These are phyloP conservation scores for Porphyrio hochstetteri DNA, from an alignment of 2,113 vertebrate species.

Conservation along the genomic window DNA sequence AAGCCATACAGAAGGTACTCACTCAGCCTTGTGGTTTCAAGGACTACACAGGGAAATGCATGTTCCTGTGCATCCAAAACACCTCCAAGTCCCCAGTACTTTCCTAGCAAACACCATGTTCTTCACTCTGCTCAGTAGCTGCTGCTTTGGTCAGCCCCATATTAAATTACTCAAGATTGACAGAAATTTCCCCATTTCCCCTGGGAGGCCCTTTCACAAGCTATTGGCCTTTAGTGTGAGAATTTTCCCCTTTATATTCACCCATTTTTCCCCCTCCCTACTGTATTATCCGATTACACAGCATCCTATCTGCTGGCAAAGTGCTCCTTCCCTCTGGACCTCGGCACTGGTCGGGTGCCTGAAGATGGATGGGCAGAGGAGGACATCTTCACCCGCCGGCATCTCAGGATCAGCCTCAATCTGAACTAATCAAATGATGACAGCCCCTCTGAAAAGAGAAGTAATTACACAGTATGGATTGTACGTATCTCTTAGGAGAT, in stretches of 20 bases:
- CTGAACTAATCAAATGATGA: constrained; percentile 26
- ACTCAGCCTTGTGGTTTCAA: background rate
- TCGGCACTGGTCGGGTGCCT: background rate
- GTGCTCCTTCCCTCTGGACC: background rate
- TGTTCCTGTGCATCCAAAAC: background rate
- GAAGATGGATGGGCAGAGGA: background rate
- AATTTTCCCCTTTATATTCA: background rate
- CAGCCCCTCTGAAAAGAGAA: constrained; percentile 16
- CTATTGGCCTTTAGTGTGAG: background rate
- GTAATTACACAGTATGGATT: constrained; percentile 34
- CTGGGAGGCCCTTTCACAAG: background rate
- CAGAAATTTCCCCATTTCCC: background rate
- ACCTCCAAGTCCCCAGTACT: too few relatives aligned
- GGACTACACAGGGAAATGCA: background rate
- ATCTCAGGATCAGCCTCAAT: constrained; percentile 8
- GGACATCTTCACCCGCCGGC: background rate
- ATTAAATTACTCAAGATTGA: background rate
- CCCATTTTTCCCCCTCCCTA: background rate
- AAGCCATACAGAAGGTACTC: background rate
- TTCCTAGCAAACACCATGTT: background rate
- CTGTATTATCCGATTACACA: background rate
- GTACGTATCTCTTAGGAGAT: background rate
- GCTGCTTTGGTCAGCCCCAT: background rate
- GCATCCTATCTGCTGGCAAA: background rate
- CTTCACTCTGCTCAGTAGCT: background rate